A percentile compares a stretch with the other conserved stretches of the same genome.
Conservation (phyloP, 2,113 vertebrate genomes). For the Ceyx melanurus region DNA sequence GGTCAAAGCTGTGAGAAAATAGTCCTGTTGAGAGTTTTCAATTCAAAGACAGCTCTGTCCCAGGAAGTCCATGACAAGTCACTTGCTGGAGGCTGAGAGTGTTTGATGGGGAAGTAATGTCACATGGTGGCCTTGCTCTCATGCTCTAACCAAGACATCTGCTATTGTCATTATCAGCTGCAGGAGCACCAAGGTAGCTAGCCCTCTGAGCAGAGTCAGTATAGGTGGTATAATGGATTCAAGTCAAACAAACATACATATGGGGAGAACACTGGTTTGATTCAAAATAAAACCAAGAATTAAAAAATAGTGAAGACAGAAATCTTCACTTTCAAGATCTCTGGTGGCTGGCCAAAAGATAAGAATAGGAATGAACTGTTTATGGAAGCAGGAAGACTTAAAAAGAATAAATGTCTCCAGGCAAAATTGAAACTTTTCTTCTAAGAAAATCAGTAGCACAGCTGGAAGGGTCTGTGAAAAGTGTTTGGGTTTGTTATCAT, state of each 20-base stretch:
- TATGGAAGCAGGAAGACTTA: background rate
- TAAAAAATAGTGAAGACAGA: accelerated
- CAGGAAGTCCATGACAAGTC: background rate
- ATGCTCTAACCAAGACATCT: background rate
- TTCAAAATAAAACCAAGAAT: background rate
- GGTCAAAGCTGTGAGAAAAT: background rate
- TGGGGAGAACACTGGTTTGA: background rate
- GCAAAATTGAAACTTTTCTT: background rate
- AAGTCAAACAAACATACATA: background rate
- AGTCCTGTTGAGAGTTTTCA: background rate
- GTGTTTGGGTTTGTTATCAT: background rate
- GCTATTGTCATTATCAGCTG: background rate
- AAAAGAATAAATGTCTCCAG: background rate
- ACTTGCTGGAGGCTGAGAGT: background rate
- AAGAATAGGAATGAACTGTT: background rate
- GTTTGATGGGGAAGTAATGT: background rate
- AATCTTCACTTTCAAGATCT: background rate
- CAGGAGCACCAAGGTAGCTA: background rate
- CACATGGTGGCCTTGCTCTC: background rate
- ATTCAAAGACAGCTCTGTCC: background rate
- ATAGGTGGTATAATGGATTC: background rate
- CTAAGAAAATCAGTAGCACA: background rate
- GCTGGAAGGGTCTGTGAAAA: background rate
- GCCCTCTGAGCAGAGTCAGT: background rate
- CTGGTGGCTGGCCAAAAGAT: background rate